A percentile compares a stretch with the other conserved stretches of the same genome.
These are phyloP conservation scores for Brachionus paranguensis DNA, from an alignment of 1,140 invertebrate genomes.

Conservation along the genomic window DNA sequence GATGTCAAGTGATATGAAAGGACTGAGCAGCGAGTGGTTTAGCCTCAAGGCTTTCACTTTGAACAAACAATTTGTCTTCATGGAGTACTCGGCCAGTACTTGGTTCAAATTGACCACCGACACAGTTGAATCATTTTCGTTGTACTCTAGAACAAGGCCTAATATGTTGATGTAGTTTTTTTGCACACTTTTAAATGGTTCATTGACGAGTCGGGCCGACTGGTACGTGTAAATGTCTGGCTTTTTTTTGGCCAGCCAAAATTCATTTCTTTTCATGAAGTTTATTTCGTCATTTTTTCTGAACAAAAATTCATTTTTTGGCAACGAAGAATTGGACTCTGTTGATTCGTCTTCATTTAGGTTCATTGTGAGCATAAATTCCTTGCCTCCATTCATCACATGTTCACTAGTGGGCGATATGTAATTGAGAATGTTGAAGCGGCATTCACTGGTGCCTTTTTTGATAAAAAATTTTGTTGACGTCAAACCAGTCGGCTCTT, in stretches of 20 bases:
- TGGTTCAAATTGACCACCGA: background rate
- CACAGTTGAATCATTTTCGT: slow-evolving; percentile 26
- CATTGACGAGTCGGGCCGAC: background rate
- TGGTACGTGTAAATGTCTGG: slow-evolving; percentile 11
- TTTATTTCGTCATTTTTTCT: slow-evolving; percentile 19
- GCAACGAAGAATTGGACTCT: background rate
- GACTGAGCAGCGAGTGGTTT: background rate
- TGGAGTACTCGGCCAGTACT: background rate
- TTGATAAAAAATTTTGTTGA: slow-evolving; percentile 31
- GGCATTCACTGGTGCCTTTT: background rate
- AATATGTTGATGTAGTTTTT: slow-evolving; percentile 11
- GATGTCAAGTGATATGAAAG: background rate
- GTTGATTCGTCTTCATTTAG: background rate
- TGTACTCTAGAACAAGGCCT: slow-evolving; percentile 10
- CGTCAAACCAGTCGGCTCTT: slow-evolving; percentile 32
- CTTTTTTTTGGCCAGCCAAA: slow-evolving; percentile 26
- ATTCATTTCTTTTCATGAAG: slow-evolving; percentile 35
- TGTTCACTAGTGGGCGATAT: background rate
- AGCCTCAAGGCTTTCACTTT: background rate
- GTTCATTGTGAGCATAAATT: slow-evolving; percentile 20
- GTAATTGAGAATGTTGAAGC: slow-evolving; percentile 32
- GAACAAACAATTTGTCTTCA: background rate
- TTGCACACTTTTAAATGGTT: background rate
- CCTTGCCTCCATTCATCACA: background rate
- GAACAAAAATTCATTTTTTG: slow-evolving; percentile 11